phyloP scores from a whole-genome alignment of 2,888 invertebrate genomes.

The Cephus pygmeus region DNA sequence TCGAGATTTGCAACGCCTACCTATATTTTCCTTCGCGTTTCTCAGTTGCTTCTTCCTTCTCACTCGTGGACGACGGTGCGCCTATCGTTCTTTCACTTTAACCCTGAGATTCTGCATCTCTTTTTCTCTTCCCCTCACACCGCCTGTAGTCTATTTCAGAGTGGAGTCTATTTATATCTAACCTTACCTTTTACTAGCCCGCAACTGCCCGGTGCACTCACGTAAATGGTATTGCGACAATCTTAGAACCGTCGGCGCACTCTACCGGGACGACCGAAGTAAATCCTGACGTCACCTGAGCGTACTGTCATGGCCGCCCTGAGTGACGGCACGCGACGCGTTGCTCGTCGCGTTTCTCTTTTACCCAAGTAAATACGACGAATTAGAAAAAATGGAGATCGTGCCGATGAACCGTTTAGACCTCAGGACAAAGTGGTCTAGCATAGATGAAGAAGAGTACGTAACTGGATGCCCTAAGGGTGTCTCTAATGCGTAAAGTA shows the following conservation, averaged over 20 bases:
- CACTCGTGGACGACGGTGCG: not conserved
- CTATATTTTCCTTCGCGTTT: not conserved
- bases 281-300: not conserved
- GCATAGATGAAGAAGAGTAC: not conserved
- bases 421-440: not conserved
- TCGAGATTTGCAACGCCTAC: slow-evolving; percentile 33
- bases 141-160: slow-evolving; percentile 39
- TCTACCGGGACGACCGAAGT: not conserved
- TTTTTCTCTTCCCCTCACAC: not conserved
- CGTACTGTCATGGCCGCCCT: slow-evolving; percentile 11
- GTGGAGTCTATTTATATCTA: slow-evolving; percentile 40
- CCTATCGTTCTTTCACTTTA: not conserved
- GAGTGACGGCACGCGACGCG: slow-evolving; percentile 7
- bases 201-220: slow-evolving; percentile 36
- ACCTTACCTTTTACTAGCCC: slow-evolving; percentile 40
- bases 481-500: not conserved
- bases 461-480: not conserved
- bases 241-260: not conserved
- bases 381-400: not conserved
- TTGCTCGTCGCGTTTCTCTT: not conserved
- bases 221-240: slow-evolving; percentile 23
- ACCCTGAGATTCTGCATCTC: not conserved
- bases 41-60: not conserved
- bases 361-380: not conserved
- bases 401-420: not conserved